Conservation (phyloP, 2,888 invertebrate species). For the Drepanosiphum platanoidis region DNA sequence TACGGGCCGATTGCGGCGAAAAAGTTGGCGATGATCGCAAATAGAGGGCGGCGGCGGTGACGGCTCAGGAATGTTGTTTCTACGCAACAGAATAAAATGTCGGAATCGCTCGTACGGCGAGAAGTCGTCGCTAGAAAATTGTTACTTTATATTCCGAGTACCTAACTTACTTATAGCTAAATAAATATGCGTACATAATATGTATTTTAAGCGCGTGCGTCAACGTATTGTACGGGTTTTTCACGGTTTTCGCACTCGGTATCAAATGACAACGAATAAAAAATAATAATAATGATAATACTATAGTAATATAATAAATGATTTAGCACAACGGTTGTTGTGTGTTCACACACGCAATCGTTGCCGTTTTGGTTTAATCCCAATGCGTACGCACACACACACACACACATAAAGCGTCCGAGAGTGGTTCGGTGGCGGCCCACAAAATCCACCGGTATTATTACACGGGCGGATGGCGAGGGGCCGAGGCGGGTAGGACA, state of each 20-base stretch:
- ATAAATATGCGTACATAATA: background rate
- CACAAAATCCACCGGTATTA: conserved; percentile 43
- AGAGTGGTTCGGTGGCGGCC: conserved; percentile 7
- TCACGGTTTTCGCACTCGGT: background rate
- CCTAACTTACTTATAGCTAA: too few relatives aligned
- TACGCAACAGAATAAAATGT: conserved; percentile 5
- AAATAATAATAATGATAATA: background rate
- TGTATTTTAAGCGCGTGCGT: background rate
- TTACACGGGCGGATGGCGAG: background rate
- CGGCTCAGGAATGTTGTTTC: conserved; percentile 47
- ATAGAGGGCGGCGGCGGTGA: background rate
- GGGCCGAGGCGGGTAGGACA: conserved; percentile 16
- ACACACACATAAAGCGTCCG: background rate
- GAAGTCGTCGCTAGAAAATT: background rate
- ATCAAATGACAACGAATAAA: background rate
- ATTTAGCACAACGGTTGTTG: background rate
- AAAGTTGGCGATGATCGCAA: background rate
- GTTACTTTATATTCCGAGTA: background rate
- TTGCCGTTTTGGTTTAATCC: conserved; percentile 22
- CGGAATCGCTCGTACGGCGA: conserved; percentile 24
- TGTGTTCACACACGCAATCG: background rate
- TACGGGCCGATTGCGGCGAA: background rate
- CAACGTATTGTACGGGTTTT: background rate
- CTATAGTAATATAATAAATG: background rate
- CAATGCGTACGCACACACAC: conserved; percentile 2